These are phyloP conservation scores for Chiloscyllium plagiosum DNA, from an alignment of 2,113 vertebrate species.

Conservation along the genomic window DNA sequence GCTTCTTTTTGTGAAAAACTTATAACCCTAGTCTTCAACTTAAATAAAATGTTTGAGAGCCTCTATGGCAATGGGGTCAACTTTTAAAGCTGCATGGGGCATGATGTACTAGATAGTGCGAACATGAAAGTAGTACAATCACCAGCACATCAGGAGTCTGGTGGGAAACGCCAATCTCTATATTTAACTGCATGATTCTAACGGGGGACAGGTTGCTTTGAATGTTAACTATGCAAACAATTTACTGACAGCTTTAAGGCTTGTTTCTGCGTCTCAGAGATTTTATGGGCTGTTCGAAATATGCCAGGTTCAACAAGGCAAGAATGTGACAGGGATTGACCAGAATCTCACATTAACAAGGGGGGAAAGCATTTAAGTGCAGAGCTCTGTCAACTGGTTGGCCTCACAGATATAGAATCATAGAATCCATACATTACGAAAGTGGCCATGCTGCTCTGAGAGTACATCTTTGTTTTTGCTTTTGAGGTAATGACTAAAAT, in stretches of 20 bases:
- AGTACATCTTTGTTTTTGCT: background rate
- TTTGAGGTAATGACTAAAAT: background rate
- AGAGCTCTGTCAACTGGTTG: background rate
- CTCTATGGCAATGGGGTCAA: background rate
- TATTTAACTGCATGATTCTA: background rate
- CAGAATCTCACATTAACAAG: background rate
- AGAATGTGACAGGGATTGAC: background rate
- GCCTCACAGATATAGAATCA: too few relatives aligned
- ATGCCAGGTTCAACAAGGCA: background rate
- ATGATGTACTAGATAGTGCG: too few relatives aligned
- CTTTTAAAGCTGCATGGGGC: background rate
- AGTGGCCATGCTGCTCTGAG: too few relatives aligned
- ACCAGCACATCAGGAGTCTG: background rate
- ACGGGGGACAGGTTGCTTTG: background rate
- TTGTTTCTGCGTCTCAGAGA: background rate
- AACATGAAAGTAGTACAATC: background rate
- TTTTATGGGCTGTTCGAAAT: background rate
- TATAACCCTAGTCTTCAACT: background rate
- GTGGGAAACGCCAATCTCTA: background rate
- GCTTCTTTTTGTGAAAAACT: background rate
- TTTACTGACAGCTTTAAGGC: background rate
- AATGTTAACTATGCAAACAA: background rate
- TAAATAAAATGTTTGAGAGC: background rate
- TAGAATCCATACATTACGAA: too few relatives aligned
- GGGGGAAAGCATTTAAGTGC: background rate